These are phyloP conservation scores for Acromyrmex heyeri DNA, from an alignment of 1,140 invertebrate genomes.

Conservation along the genomic window DNA sequence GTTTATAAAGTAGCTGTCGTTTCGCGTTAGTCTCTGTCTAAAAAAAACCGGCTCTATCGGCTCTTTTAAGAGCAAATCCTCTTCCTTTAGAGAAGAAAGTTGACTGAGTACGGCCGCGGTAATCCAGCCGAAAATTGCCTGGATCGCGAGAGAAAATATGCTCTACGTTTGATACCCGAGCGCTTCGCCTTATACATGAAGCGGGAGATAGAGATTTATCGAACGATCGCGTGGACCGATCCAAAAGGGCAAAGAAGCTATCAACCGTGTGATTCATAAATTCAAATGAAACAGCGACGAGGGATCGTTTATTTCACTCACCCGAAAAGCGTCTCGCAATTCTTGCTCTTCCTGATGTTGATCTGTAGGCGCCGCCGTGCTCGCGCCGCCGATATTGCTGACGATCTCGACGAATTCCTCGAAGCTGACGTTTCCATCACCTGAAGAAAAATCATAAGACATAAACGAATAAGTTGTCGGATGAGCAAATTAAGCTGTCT, in stretches of 20 bases:
- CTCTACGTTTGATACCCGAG: not conserved
- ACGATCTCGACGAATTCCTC: conserved; percentile 97
- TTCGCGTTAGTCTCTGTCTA: not conserved
- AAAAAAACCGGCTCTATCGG: conserved; percentile 11
- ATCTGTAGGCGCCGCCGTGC: conserved; percentile 88
- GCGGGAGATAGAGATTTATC: conserved; percentile 7
- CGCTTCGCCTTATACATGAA: not conserved
- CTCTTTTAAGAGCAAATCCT: conserved; percentile 37
- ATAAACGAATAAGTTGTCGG: not conserved
- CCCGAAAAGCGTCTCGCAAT: conserved; percentile 94
- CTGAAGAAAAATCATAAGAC: conserved; percentile 84
- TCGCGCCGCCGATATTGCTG: conserved; percentile 92
- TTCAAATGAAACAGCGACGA: not conserved
- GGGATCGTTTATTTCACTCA: conserved; percentile 82
- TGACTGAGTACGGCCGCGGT: conserved; percentile 11
- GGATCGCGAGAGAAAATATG: conserved; percentile 33
- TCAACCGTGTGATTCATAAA: not conserved
- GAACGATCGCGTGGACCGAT: not conserved
- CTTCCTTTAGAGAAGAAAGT: conserved; percentile 2
- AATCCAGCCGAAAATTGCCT: conserved; percentile 51
- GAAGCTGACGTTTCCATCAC: conserved; percentile 96
- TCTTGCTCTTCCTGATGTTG: conserved; percentile 94
- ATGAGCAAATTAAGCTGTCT: not conserved
- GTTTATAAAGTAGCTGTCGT: conserved; percentile 9
- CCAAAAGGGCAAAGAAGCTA: too few species aligned